Evolutionary conservation across 2,888 invertebrate genomes (phyloP).

Genomic region (Zaprionus bogoriensis): DNA sequence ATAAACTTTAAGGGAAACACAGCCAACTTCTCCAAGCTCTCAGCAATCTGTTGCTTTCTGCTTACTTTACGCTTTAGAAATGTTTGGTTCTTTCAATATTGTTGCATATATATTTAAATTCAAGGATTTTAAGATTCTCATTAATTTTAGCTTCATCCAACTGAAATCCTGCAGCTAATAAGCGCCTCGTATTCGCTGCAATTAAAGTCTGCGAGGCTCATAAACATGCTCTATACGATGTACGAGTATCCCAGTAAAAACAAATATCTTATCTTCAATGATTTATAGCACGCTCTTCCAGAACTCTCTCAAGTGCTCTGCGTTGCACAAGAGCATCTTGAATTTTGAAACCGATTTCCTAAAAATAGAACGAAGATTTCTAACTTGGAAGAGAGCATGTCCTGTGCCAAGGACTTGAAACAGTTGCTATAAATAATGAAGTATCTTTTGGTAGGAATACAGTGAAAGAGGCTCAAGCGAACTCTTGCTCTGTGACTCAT

Average conservation of each 20-base stretch:
- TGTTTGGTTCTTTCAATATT: too few species aligned
- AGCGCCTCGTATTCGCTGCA: not conserved
- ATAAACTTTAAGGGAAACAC: too few species aligned
- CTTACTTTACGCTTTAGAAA: too few species aligned
- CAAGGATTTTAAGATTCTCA: too few species aligned
- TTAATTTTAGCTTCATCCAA: not conserved
- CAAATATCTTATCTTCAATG: slow-evolving; percentile 1
- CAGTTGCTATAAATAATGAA: not conserved
- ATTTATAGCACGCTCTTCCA: slow-evolving; percentile 7
- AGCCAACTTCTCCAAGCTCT: too few species aligned
- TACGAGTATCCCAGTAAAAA: not conserved
- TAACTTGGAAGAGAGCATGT: not conserved
- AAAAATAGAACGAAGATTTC: not conserved
- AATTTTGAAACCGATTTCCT: not conserved
- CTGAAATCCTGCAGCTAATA: not conserved
- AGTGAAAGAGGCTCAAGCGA: not conserved
- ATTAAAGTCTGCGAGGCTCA: not conserved
- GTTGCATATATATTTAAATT: too few species aligned
- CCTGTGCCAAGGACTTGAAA: not conserved
- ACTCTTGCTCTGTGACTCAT: not conserved
- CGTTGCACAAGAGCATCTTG: not conserved
- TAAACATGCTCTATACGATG: not conserved
- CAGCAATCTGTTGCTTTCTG: too few species aligned
- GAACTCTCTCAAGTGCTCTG: not conserved
- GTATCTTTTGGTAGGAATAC: not conserved